These are phyloP conservation scores for Hirudo medicinalis DNA, from an alignment of 1,140 invertebrate species.

Conservation along the genomic window DNA sequence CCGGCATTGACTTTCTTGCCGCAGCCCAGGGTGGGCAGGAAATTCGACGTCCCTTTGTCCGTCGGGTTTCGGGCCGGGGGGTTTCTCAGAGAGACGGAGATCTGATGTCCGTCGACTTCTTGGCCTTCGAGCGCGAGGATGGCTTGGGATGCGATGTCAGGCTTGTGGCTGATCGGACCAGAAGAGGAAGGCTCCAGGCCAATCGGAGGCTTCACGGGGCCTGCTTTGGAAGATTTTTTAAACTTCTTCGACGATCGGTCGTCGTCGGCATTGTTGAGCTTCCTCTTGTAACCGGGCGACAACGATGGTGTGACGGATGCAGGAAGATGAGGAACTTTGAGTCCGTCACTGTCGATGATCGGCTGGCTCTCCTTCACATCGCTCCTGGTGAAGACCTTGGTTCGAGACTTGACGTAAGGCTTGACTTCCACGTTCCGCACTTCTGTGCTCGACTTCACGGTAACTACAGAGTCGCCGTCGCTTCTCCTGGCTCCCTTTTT, in stretches of 20 bases:
- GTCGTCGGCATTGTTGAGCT: neutral
- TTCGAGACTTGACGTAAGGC: too few relatives aligned
- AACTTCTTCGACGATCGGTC: neutral
- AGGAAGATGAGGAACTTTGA: slow-evolving; percentile 37
- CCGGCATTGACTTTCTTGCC: slow-evolving; percentile 41
- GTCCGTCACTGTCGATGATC: slow-evolving; percentile 40
- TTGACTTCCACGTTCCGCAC: too few relatives aligned
- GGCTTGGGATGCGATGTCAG: slow-evolving; percentile 49
- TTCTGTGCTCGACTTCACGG: too few relatives aligned
- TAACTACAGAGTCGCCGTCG: too few relatives aligned
- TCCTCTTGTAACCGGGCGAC: slow-evolving; percentile 11
- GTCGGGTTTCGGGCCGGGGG: slow-evolving; percentile 46
- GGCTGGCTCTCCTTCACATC: slow-evolving; percentile 28
- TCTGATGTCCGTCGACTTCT: slow-evolving; percentile 49
- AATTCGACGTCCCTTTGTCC: slow-evolving; percentile 10
- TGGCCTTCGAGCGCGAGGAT: slow-evolving; percentile 57
- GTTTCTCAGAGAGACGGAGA: slow-evolving; percentile 68
- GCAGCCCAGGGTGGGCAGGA: slow-evolving; percentile 44
- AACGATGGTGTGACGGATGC: slow-evolving; percentile 9
- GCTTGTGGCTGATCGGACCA: too few relatives aligned
- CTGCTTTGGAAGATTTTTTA: neutral
- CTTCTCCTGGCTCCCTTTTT: too few relatives aligned
- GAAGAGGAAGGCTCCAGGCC: too few relatives aligned
- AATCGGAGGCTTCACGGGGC: too few relatives aligned
- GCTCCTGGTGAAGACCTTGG: too few relatives aligned